phyloP scores from a whole-genome alignment of 53 echinoderm and acorn worm genomes.

The Echinarachnius parma region DNA sequence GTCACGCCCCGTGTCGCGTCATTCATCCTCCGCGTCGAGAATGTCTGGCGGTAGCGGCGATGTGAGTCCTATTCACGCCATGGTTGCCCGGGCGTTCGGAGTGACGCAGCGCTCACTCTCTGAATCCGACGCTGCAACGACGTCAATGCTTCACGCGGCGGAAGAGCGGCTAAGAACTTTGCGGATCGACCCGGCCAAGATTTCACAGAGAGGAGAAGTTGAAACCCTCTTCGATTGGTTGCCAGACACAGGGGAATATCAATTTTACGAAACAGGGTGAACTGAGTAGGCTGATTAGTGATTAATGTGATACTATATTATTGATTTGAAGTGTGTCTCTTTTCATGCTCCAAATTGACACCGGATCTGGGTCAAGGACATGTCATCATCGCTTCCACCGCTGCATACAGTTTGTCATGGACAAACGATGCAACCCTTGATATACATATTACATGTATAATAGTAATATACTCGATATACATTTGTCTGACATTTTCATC shows the following conservation, averaged over 20 bases:
- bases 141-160: slow-evolving; percentile 21
- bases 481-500: too few species aligned
- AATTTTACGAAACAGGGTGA: too few species aligned
- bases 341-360: too few species aligned
- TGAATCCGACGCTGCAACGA: slow-evolving; percentile 33
- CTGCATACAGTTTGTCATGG: too few species aligned
- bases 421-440: too few species aligned
- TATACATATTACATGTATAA: too few species aligned
- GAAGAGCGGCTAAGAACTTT: slow-evolving; percentile 36
- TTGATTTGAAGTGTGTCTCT: too few species aligned
- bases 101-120: slow-evolving; percentile 14
- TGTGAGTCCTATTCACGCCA: slow-evolving; percentile 27
- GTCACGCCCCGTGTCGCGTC: slow-evolving; percentile 5
- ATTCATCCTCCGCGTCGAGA: slow-evolving; percentile 6
- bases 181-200: slow-evolving; percentile 34
- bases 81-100: slow-evolving; percentile 40
- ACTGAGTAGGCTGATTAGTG: too few species aligned
- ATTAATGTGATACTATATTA: too few species aligned
- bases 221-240: slow-evolving; percentile 45
- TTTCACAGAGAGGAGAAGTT: slow-evolving; percentile 30
- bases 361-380: too few species aligned
- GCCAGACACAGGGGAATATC: slow-evolving; percentile 2
- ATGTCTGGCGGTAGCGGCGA: slow-evolving; percentile 7
- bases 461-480: too few species aligned
- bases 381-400: too few species aligned